These are phyloP conservation scores for Rhabdomys pumilio DNA, from an alignment of 2,797 vertebrate species.

Conservation along the genomic window DNA sequence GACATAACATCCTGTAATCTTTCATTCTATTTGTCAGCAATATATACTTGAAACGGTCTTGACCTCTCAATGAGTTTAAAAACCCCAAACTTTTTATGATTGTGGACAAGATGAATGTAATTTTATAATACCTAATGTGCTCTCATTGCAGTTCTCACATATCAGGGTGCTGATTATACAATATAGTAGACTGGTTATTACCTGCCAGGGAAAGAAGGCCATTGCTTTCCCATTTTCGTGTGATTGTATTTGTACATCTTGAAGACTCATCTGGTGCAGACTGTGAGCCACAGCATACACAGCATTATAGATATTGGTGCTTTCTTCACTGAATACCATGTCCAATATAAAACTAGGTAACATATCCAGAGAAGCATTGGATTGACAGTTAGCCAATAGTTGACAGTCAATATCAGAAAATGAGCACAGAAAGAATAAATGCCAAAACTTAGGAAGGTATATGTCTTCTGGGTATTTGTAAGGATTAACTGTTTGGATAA, in stretches of 20 bases:
- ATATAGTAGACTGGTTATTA: not conserved
- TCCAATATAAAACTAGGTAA: not conserved
- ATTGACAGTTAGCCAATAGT: not conserved
- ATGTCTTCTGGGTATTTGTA: not conserved
- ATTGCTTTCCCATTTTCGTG: not conserved
- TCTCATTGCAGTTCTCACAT: not conserved
- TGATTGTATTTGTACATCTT: not conserved
- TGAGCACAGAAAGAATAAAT: not conserved
- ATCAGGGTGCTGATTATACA: not conserved
- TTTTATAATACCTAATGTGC: not conserved
- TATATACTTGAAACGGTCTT: accelerated
- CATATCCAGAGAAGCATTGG: not conserved
- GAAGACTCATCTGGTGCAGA: not conserved
- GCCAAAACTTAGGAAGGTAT: not conserved
- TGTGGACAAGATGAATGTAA: not conserved
- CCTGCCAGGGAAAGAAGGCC: not conserved
- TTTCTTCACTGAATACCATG: not conserved
- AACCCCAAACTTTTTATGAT: not conserved
- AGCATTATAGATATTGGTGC: not conserved
- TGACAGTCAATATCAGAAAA: not conserved
- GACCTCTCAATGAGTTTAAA: not conserved
- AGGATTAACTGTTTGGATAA: not conserved
- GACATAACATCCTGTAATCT: too few relatives aligned
- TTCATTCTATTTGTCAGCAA: too few relatives aligned
- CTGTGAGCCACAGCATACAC: not conserved